Conservation (phyloP, 2,888 invertebrate species). For the Dusona sp. region DNA sequence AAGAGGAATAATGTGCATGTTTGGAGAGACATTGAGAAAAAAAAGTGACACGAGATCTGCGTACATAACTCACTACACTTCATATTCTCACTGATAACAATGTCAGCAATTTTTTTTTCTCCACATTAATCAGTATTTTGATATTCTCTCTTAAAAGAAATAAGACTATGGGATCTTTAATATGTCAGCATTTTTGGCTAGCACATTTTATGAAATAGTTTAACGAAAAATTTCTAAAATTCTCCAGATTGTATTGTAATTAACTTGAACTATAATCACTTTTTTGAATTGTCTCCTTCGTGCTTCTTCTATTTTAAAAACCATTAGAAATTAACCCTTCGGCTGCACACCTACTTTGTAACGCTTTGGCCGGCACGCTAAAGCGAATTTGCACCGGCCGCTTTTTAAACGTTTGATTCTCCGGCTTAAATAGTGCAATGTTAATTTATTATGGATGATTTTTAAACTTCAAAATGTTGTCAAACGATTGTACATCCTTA, state of each 20-base stretch:
- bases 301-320: background rate
- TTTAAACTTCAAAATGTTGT: no score
- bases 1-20: conserved; percentile 46
- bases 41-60: conserved; percentile 37
- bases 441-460: no score
- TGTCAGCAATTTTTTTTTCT: background rate
- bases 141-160: background rate
- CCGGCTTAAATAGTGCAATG: no score
- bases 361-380: no score
- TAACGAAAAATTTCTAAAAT: background rate
- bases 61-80: conserved; percentile 32
- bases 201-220: background rate
- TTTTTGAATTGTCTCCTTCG: background rate
- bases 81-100: background rate
- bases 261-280: background rate
- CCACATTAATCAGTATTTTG: background rate
- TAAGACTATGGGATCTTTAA: background rate
- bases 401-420: no score
- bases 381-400: no score
- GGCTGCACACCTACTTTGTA: no score
- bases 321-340: background rate
- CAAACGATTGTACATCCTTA: no score
- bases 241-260: background rate
- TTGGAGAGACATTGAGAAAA: background rate
- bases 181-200: background rate